phyloP scores from a whole-genome alignment of 2,113 vertebrate species.

The Brachypteracias leptosomus region DNA sequence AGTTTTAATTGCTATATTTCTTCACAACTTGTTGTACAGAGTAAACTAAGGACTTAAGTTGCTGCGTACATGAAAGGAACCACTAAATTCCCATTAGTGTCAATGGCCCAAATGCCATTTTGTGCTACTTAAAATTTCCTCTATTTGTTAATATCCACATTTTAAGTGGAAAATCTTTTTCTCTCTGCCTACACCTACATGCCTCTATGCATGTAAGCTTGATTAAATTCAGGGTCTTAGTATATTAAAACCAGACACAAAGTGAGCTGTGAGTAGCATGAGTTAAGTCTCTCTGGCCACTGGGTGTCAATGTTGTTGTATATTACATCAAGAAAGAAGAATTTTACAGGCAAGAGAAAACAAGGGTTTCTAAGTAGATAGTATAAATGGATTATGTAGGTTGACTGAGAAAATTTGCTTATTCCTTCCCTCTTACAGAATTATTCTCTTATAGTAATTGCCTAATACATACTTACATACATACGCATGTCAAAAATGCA shows the following conservation, averaged over 20 bases:
- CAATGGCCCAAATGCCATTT: neutral
- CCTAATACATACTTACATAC: neutral
- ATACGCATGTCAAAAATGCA: neutral
- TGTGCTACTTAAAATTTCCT: neutral
- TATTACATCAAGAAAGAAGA: neutral
- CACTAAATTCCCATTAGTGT: neutral
- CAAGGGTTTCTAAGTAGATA: neutral
- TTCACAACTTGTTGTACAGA: neutral
- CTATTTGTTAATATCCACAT: neutral
- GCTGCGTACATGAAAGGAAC: neutral
- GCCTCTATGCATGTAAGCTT: neutral
- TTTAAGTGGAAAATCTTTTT: neutral
- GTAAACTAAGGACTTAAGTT: neutral
- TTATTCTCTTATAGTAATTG: neutral
- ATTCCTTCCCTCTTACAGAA: neutral
- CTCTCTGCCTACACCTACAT: neutral
- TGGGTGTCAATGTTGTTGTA: conserved; percentile 7
- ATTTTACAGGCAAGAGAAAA: conserved; percentile 36
- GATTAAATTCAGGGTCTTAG: neutral
- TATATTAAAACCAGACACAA: neutral
- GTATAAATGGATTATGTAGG: neutral
- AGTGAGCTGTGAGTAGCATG: neutral
- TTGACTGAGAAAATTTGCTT: neutral
- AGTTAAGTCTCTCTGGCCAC: neutral
- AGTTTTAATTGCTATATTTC: neutral